Conservation (phyloP, 2,888 invertebrate genomes). For the Xanthorhoe designata region DNA sequence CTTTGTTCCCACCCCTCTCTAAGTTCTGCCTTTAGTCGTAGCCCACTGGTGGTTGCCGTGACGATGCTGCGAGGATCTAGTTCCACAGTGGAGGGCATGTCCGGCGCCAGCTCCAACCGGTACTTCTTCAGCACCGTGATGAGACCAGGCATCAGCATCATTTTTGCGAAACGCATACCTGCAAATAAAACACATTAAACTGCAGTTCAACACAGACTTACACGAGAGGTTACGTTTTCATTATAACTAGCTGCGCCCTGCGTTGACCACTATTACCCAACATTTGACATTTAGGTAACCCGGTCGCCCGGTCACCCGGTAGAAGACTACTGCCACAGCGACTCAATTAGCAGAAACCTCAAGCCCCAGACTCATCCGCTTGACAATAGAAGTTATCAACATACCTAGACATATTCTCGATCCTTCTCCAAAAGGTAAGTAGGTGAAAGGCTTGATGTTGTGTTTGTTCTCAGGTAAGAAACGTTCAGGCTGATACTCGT, state of each 20-base stretch:
- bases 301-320: too few relatives aligned
- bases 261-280: too few relatives aligned
- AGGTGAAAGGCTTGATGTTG: constrained; percentile 63
- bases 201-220: too few relatives aligned
- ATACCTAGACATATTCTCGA: constrained; percentile 71
- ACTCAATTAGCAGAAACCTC: too few relatives aligned
- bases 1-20: constrained; percentile 45
- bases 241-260: too few relatives aligned
- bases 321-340: too few relatives aligned
- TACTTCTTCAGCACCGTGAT: constrained; percentile 58
- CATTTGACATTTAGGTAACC: too few relatives aligned
- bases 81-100: constrained; percentile 44
- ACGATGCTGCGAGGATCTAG: constrained; percentile 47
- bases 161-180: constrained; percentile 51
- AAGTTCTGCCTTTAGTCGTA: constrained; percentile 24
- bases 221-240: neutral
- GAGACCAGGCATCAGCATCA: constrained; percentile 57
- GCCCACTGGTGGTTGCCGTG: constrained; percentile 36
- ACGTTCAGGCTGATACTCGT: constrained; percentile 64
- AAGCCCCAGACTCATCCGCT: too few relatives aligned
- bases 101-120: constrained; percentile 48
- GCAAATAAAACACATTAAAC: neutral
- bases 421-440: constrained; percentile 73
- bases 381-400: constrained; percentile 15
- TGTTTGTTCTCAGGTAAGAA: constrained; percentile 59